These are phyloP conservation scores for Hozukius guyotensis DNA, from an alignment of 2,797 vertebrate genomes.

Conservation along the genomic window DNA sequence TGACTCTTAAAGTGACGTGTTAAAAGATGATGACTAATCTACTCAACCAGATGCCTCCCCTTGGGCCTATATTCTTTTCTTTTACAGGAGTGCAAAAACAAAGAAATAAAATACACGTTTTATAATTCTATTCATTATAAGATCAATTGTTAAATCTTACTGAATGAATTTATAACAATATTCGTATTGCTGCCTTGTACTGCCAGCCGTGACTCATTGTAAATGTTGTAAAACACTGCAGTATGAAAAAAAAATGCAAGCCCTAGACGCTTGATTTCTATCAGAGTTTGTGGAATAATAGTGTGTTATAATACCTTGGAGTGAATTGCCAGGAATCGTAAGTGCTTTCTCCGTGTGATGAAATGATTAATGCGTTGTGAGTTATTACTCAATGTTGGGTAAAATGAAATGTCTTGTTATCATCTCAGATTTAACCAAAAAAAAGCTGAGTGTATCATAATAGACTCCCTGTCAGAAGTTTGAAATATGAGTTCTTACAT, in stretches of 20 bases:
- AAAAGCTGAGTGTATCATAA: conserved; percentile 10
- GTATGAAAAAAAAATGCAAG: not conserved
- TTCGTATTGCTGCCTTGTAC: not conserved
- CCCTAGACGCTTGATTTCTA: not conserved
- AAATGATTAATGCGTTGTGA: conserved; percentile 24
- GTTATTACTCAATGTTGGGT: conserved; percentile 28
- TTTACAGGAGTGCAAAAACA: not conserved
- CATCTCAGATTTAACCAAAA: conserved; percentile 13
- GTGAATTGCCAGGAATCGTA: conserved; percentile 19
- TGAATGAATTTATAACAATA: not conserved
- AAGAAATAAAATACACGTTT: not conserved
- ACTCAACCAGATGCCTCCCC: conserved; percentile 16
- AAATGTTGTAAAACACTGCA: conserved; percentile 2
- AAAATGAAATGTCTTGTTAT: conserved; percentile 42
- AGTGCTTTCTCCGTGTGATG: conserved; percentile 24
- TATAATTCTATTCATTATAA: not conserved
- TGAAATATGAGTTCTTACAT: conserved; percentile 7
- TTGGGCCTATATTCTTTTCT: not conserved
- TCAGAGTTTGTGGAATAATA: conserved; percentile 16
- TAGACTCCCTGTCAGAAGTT: conserved; percentile 13
- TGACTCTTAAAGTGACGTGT: conserved; percentile 22
- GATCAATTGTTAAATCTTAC: not conserved
- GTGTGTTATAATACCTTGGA: conserved; percentile 19
- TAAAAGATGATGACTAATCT: conserved; percentile 38
- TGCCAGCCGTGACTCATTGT: not conserved